Conservation (phyloP, 2,797 vertebrate species). For the Cossypha polioptera region DNA sequence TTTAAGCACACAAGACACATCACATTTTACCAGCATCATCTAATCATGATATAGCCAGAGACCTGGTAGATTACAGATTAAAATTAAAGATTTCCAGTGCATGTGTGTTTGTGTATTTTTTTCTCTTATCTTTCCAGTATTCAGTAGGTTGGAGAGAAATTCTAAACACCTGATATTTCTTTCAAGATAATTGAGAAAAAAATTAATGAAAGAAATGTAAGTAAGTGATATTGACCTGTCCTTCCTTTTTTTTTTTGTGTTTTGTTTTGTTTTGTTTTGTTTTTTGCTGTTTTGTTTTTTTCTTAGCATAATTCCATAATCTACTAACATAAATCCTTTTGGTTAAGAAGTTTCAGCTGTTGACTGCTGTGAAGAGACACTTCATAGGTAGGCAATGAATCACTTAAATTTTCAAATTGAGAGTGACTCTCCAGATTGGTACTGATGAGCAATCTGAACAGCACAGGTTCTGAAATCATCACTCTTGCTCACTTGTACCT, state of each 20-base stretch:
- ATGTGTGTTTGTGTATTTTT: background rate
- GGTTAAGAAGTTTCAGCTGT: background rate
- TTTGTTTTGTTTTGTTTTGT: too few relatives aligned
- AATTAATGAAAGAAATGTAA: background rate
- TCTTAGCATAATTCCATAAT: background rate
- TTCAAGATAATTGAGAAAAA: background rate
- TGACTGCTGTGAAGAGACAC: background rate
- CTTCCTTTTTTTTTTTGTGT: fast-evolving
- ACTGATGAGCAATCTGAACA: background rate
- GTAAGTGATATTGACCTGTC: background rate
- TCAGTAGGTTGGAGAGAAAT: background rate
- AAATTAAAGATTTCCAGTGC: background rate
- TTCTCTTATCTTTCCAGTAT: background rate
- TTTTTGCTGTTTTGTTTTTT: background rate
- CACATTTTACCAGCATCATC: background rate
- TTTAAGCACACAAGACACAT: background rate
- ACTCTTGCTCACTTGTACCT: background rate
- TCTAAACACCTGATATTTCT: too few relatives aligned
- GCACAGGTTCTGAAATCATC: background rate
- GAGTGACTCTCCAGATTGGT: background rate
- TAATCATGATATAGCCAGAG: background rate
- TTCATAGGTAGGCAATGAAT: background rate
- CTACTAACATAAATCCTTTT: background rate
- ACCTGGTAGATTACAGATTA: background rate
- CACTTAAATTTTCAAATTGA: background rate